phyloP scores from a whole-genome alignment of 1,140 invertebrate species.

The Orussus abietinus region DNA sequence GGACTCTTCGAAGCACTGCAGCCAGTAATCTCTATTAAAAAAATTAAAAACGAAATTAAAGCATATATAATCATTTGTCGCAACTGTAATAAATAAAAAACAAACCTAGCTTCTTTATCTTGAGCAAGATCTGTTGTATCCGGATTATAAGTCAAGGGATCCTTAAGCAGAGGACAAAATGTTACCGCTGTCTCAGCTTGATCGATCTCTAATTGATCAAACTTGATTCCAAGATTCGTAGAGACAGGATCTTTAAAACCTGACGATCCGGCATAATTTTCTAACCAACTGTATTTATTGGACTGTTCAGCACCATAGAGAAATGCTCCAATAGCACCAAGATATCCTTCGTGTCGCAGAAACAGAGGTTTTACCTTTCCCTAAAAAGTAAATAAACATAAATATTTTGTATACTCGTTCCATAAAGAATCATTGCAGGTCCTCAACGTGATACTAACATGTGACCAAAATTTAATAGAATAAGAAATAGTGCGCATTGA shows the following conservation, averaged over 20 bases:
- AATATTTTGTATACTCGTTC: no score
- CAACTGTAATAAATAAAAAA: slow-evolving; percentile 11
- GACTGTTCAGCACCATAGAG: slow-evolving; percentile 66
- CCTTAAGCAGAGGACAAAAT: slow-evolving; percentile 64
- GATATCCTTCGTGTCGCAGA: slow-evolving; percentile 73
- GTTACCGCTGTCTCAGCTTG: slow-evolving; percentile 59
- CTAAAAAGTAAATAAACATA: slow-evolving; percentile 25
- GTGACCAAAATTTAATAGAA: slow-evolving; percentile 74
- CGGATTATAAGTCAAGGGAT: slow-evolving; percentile 69
- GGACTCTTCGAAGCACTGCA: slow-evolving; percentile 83
- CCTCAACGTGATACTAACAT: slow-evolving; percentile 41
- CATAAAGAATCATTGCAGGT: slow-evolving; percentile 2
- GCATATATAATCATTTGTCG: no score
- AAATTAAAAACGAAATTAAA: slow-evolving; percentile 14
- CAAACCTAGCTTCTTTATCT: slow-evolving; percentile 72
- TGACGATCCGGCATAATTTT: slow-evolving; percentile 74
- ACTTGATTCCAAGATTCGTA: slow-evolving; percentile 46
- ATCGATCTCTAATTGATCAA: slow-evolving; percentile 70
- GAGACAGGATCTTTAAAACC: slow-evolving; percentile 59
- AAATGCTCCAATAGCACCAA: slow-evolving; percentile 76
- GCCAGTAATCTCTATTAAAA: slow-evolving; percentile 77
- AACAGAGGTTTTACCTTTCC: slow-evolving; percentile 69
- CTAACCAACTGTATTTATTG: slow-evolving; percentile 67
- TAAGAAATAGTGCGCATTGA: slow-evolving; percentile 75
- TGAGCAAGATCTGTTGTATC: slow-evolving; percentile 85